Evolutionary conservation across 2,113 vertebrate genomes (phyloP).

Genomic region (Myotis lucifugus): DNA sequence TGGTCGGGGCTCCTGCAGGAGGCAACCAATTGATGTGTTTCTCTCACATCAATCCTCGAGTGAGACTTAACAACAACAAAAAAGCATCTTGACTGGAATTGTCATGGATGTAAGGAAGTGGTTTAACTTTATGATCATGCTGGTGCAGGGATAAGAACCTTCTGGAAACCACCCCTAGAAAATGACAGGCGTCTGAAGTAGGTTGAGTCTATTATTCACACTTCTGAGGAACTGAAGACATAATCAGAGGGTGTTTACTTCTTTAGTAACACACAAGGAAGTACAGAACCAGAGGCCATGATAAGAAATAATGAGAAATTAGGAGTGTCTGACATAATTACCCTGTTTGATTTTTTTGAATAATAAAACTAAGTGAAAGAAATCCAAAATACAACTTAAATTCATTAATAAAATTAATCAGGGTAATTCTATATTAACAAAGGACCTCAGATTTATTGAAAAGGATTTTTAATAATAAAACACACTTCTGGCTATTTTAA

Average conservation of each 20-base stretch:
- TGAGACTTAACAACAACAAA: no score
- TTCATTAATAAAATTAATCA: background rate
- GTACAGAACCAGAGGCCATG: background rate
- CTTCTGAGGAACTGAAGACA: background rate
- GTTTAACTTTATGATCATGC: accelerated
- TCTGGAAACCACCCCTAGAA: background rate
- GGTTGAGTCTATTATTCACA: background rate
- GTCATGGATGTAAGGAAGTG: background rate
- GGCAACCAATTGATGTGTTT: no score
- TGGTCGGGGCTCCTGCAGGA: no score
- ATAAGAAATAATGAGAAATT: background rate
- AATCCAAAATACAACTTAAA: background rate
- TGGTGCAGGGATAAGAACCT: background rate
- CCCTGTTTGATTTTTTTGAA: background rate
- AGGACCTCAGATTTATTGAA: background rate
- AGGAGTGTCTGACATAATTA: background rate
- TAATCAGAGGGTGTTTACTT: background rate
- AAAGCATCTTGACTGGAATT: no score
- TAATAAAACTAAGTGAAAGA: background rate
- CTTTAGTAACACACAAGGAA: background rate
- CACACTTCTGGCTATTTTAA: background rate
- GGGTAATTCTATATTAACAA: background rate
- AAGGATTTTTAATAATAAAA: background rate
- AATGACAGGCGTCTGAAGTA: background rate
- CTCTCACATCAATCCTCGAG: no score